phyloP scores from a whole-genome alignment of 2,888 invertebrate species.

The Noctua janthina region DNA sequence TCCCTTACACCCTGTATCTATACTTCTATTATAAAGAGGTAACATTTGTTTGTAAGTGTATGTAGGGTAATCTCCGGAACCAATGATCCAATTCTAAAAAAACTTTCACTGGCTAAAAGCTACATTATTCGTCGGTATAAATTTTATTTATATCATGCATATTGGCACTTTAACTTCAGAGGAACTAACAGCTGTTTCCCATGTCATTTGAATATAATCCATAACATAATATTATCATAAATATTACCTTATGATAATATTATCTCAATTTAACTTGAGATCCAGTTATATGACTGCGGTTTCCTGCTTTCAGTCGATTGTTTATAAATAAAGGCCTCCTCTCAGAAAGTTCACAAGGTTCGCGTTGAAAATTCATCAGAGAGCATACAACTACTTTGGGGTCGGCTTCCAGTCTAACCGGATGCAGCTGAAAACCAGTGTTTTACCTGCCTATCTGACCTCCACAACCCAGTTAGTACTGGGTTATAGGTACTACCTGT shows the following conservation, averaged over 20 bases:
- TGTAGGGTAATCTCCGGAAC: no score
- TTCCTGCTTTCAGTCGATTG: background rate
- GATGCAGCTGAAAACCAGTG: background rate
- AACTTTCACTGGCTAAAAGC: no score
- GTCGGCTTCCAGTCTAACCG: background rate
- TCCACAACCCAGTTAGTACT: background rate
- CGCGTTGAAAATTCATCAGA: no score
- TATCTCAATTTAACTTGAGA: background rate
- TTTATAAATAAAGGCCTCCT: background rate
- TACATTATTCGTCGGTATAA: no score
- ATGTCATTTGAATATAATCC: background rate
- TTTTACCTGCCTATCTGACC: background rate
- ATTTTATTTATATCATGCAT: no score
- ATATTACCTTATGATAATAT: background rate
- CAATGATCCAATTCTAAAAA: no score
- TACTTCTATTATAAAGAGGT: no score
- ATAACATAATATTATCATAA: background rate
- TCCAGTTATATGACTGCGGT: background rate
- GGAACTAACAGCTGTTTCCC: background rate
- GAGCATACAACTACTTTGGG: no score
- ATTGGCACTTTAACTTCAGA: background rate
- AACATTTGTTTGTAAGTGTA: no score
- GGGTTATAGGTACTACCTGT: no score
- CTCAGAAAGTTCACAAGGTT: no score
- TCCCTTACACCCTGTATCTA: no score